Conservation (phyloP, 2,888 invertebrate species). For the Endotricha flammealis region DNA sequence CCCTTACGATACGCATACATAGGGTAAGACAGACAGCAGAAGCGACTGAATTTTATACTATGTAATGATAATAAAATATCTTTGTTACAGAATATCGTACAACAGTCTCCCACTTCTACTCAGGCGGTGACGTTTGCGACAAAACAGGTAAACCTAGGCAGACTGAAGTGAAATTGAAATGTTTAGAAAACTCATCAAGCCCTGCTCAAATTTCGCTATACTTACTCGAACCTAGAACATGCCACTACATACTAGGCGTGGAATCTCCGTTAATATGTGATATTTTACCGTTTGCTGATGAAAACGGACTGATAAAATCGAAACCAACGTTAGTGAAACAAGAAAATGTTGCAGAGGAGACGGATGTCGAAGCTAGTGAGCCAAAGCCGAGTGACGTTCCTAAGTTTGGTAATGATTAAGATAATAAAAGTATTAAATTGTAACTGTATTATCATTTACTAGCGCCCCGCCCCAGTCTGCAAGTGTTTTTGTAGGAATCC, state of each 20-base stretch:
- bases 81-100: constrained; percentile 73
- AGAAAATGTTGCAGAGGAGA: constrained; percentile 25
- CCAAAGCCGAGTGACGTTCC: constrained; percentile 29
- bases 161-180: constrained; percentile 92
- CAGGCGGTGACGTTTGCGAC: constrained; percentile 91
- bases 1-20: no score
- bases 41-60: no score
- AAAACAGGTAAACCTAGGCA: constrained; percentile 86
- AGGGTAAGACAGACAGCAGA: no score
- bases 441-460: constrained; percentile 11
- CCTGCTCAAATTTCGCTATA: constrained; percentile 91
- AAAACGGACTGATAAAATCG: constrained; percentile 81
- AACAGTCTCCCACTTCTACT: constrained; percentile 91
- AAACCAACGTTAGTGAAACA: constrained; percentile 27
- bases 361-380: constrained; percentile 31
- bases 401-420: constrained; percentile 50
- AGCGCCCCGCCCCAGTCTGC: no score
- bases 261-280: constrained; percentile 95
- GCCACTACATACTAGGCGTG: constrained; percentile 96
- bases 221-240: constrained; percentile 93
- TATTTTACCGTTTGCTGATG: constrained; percentile 88
- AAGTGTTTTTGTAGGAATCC: no score
- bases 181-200: constrained; percentile 83
- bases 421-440: constrained; percentile 14
- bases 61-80: not conserved